Conservation (phyloP, 2,113 vertebrate genomes). For the Oreotrochilus melanogaster region DNA sequence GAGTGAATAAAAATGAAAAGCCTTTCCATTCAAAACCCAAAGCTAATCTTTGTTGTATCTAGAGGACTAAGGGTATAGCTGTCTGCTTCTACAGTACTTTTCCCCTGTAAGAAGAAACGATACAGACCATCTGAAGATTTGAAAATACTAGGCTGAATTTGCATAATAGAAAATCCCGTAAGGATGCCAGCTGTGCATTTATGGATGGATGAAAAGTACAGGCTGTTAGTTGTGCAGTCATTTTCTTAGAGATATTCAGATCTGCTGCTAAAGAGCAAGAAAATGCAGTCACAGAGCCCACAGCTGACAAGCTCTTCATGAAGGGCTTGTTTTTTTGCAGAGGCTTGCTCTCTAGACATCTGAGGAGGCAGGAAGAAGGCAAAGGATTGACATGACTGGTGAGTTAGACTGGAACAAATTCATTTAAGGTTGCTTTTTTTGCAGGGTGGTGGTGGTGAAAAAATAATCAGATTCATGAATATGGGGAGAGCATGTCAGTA, state of each 20-base stretch:
- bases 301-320: conserved; percentile 41
- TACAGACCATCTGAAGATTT: not conserved
- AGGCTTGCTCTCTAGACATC: not conserved
- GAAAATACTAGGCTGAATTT: conserved; percentile 10
- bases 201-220: conserved; percentile 32
- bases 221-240: conserved; percentile 15
- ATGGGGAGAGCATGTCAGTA: not conserved
- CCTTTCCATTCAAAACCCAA: not conserved
- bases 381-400: not conserved
- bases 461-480: not conserved
- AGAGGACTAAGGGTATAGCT: not conserved
- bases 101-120: not conserved
- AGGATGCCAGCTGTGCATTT: conserved; percentile 41
- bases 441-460: not conserved
- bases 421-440: not conserved
- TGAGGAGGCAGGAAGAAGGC: not conserved
- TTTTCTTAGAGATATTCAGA: conserved; percentile 37
- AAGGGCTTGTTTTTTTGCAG: not conserved
- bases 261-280: conserved; percentile 6
- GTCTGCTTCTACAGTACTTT: not conserved
- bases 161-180: conserved; percentile 12
- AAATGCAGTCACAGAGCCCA: conserved; percentile 9
- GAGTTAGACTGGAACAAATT: not conserved
- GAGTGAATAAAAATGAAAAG: not conserved
- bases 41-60: not conserved